Base-by-base conservation (phyloP, 2,113 vertebrate genomes). In the Ceyx margarethae region DNA sequence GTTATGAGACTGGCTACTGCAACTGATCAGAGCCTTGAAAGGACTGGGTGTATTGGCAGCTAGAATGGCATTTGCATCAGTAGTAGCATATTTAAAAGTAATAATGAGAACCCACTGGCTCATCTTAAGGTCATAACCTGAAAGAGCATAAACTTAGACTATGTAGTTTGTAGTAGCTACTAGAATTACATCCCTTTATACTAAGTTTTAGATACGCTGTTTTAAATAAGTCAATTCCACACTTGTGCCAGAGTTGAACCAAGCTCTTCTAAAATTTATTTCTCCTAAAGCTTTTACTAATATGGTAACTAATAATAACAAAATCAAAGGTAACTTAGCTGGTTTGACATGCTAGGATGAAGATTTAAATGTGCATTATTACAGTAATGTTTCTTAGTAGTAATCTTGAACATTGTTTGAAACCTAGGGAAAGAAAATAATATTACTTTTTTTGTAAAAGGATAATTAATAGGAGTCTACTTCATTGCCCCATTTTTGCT, bases 361-460 rank as follows among this genome's bases (percentile, higher is more conserved):
- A 86, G 66, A 85, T 81, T 77, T 71, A 91, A 94, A 85, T 87
- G 60, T 92, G 67, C 67, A 69, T 92, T 93, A 77, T 46, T 89
- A 85, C 7, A 79, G 84, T 96, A 73, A 90, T 92, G 84, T 92
- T 94, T 93, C 71, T 87, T 87, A 89, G 92, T 77, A 67, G 90
- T 79, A 67, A 87, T 89, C 94, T 89, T 94, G 84, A 94, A 40
- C 53, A 69, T 23, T 93, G 91, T 90, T 92, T 93, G 67, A 82
- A 93, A 94, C 91, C 92, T 96, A 77, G 91, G 87, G 79, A 80
- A 93, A 92, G 78, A 95, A 95, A 95, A 90, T 84, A 83, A 81
- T 78, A 81, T 93, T 85, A 85, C 0, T 14, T 0, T 21, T 87
- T 90, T 91, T 80, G 89, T 82, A 75, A 96, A 92, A 86, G 57